Evolutionary conservation across 2,113 vertebrate genomes (phyloP).

Genomic region (Pitta sordida): DNA sequence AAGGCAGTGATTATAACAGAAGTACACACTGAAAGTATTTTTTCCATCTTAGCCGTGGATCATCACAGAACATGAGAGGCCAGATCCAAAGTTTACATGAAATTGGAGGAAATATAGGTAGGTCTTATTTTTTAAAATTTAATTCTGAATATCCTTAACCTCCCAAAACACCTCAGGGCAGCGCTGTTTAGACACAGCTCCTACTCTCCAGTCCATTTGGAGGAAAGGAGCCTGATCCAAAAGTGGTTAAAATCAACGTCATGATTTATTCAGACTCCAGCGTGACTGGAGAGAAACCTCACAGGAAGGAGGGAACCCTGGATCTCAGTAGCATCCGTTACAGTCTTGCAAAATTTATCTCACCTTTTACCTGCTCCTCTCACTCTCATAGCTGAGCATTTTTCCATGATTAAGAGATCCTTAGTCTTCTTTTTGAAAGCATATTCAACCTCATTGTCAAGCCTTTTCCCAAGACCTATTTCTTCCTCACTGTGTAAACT

Average conservation of each 20-base stretch:
- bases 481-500: background rate
- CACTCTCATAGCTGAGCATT: background rate
- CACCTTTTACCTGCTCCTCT: background rate
- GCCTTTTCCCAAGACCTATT: background rate
- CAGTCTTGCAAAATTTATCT: background rate
- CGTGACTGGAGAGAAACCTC: background rate
- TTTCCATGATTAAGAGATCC: background rate
- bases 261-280: background rate
- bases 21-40: background rate
- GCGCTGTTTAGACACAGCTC: background rate
- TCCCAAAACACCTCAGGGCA: background rate
- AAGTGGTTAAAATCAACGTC: background rate
- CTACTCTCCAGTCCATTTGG: background rate
- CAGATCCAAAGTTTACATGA: conserved; percentile 84
- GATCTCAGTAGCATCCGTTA: background rate
- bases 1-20: background rate
- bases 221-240: background rate
- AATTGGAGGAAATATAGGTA: conserved; percentile 91
- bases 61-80: conserved; percentile 64
- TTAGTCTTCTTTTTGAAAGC: background rate
- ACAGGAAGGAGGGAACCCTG: background rate
- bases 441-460: background rate
- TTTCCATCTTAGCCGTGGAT: conserved; percentile 49
- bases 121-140: background rate
- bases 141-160: background rate